A percentile compares a stretch with the other conserved stretches of the same genome.
Conservation (phyloP, 2,888 invertebrate species). For the Amphimallon solstitiale region DNA sequence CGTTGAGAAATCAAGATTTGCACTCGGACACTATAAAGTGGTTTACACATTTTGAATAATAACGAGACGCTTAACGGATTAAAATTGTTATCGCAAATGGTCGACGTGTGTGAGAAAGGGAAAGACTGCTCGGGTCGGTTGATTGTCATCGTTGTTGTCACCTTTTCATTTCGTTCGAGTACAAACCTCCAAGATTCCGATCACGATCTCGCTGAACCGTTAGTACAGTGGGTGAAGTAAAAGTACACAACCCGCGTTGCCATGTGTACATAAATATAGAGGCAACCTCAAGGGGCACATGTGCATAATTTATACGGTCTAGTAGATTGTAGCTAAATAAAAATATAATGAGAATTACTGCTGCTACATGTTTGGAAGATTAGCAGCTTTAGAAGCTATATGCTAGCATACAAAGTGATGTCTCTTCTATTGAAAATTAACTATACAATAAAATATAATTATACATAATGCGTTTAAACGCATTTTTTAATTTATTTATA, state of each 20-base stretch:
- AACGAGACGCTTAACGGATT: slow-evolving; percentile 23
- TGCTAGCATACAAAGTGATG: too few species aligned
- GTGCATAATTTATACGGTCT: too few species aligned
- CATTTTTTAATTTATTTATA: too few species aligned
- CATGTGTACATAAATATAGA: too few species aligned
- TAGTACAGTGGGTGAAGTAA: slow-evolving; percentile 31
- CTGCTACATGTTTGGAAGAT: too few species aligned
- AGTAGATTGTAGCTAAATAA: too few species aligned
- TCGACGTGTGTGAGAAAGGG: slow-evolving; percentile 19
- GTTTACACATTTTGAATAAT: slow-evolving; percentile 31
- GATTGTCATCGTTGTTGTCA: slow-evolving; percentile 20
- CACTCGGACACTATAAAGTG: slow-evolving; percentile 26
- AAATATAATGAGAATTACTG: too few species aligned
- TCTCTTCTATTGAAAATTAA: too few species aligned
- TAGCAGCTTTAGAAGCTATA: too few species aligned
- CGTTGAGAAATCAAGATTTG: slow-evolving; percentile 26
- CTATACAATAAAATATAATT: too few species aligned
- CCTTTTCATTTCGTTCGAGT: slow-evolving; percentile 30
- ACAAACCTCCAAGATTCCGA: slow-evolving; percentile 21
- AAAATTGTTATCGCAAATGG: slow-evolving; percentile 1
- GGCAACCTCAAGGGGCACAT: too few species aligned
- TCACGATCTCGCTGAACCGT: slow-evolving; percentile 26
- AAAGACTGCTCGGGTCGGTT: slow-evolving; percentile 23
- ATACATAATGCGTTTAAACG: too few species aligned
- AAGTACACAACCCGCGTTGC: background rate